Evolutionary conservation across 2,797 vertebrate genomes (phyloP), one percentile per base, ranked within the genome.

Genomic region (Galaxias olidus): DNA sequence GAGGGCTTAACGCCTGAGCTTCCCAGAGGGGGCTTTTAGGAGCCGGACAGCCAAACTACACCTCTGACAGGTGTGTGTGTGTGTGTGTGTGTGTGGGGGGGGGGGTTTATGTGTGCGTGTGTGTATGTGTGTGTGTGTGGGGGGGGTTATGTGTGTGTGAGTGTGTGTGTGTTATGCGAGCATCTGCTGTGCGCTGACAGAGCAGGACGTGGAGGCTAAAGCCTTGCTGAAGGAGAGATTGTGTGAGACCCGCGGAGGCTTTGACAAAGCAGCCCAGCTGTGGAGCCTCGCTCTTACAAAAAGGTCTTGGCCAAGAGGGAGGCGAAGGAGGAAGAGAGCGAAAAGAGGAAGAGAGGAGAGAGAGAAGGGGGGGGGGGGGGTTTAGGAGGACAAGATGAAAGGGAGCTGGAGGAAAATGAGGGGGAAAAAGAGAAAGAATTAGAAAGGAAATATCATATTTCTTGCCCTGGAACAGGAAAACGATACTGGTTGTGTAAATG

Each of bases 181-280:
- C 74, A 82, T 69, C 80, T 79, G 80, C 66, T 77, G 55, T 59
- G 60, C 57, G 76, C 71, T 79, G 80, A 82, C 76, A 67, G 65
- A 71, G 71, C 15, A 55, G 47, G 55, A 70, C 40, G 54, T 49
- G 6, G 30, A 45, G 63, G 53, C 48, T 69, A 61, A 74, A 76
- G 64, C 68, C 64, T 48, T 59, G 68, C 69, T 66, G 61, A 75
- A 74, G 80, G 65, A 54, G 74, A 63, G 63, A 67, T 63, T 55
- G 63, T 69, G 59, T 72, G 57, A 60, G 45, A 65, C n/a, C n/a
- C 41, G 30, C 20, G 59, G 52, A 55, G 15, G 40, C 42, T 43
- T 30, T 0, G 13, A 15, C 41, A 12, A 11, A 41, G 13, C 41
- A 57, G 30, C 10, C 40, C 54, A 58, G 55, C n/a, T 43, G 41